phyloP scores from a whole-genome alignment of 2,797 vertebrate species.

The Heterohyrax brucei region DNA sequence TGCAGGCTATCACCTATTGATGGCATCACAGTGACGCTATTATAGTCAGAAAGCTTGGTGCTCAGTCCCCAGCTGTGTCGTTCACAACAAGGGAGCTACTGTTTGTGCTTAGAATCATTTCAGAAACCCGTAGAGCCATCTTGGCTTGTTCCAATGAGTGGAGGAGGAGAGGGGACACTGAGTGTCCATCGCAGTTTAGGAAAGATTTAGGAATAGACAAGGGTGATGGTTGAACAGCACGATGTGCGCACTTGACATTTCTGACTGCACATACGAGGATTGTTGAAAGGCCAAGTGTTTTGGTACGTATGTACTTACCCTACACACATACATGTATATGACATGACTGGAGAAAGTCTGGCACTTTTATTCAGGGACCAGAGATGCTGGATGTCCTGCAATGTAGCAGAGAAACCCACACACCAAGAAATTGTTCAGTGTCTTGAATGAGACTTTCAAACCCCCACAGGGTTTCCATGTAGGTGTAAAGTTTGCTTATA shows the following conservation, averaged over 20 bases:
- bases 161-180: not conserved
- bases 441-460: conserved; percentile 46
- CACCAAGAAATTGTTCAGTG: not conserved
- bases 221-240: too few species aligned
- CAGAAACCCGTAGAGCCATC: conserved; percentile 28
- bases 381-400: not conserved
- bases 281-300: too few species aligned
- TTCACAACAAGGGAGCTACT: conserved; percentile 11
- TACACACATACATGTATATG: too few species aligned
- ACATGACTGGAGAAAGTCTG: not conserved
- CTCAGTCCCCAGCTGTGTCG: not conserved
- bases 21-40: conserved; percentile 13
- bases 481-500: conserved; percentile 7
- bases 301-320: too few species aligned
- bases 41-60: conserved; percentile 49
- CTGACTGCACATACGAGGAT: too few species aligned
- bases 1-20: conserved; percentile 59
- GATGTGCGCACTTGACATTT: too few species aligned
- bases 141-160: conserved; percentile 31
- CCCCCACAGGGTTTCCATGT: not conserved
- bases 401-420: not conserved
- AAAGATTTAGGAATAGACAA: too few species aligned
- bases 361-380: not conserved
- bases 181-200: too few species aligned
- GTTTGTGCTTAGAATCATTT: not conserved